Evolutionary conservation across 2,113 vertebrate species (phyloP).

Genomic region (Colistium nudipinnis): DNA sequence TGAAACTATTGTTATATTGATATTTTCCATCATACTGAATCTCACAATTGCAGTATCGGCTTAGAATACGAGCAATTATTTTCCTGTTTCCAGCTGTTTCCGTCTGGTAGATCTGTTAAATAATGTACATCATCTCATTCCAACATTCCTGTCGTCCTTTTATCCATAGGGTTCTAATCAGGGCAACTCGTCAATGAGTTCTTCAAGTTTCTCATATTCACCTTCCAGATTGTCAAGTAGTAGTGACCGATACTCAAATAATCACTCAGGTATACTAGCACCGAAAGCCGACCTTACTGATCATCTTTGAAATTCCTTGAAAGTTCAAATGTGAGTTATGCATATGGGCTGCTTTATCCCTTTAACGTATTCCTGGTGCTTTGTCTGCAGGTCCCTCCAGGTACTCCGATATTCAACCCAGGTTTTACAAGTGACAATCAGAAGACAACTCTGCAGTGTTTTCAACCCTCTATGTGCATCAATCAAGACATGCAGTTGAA

Average conservation of each 20-base stretch:
- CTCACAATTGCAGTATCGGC: background rate
- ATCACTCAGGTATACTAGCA: slow-evolving; percentile 35
- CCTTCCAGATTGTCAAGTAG: slow-evolving; percentile 44
- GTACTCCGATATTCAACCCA: slow-evolving; percentile 51
- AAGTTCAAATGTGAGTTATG: background rate
- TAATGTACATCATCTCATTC: background rate
- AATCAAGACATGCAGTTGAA: background rate
- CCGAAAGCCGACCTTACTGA: no score
- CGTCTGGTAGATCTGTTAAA: background rate
- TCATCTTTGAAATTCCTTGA: background rate
- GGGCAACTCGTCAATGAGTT: slow-evolving; percentile 53
- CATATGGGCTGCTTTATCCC: background rate
- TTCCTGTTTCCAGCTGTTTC: no score
- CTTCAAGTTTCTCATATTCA: slow-evolving; percentile 60
- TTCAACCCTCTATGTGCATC: slow-evolving; percentile 1
- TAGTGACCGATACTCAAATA: slow-evolving; percentile 61
- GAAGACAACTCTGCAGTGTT: background rate
- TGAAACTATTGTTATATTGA: background rate
- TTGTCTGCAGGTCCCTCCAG: slow-evolving; percentile 68
- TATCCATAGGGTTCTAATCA: slow-evolving; percentile 61
- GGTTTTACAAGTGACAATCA: slow-evolving; percentile 73
- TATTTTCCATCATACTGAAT: background rate
- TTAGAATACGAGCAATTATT: background rate
- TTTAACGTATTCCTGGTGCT: background rate
- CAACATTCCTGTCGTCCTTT: background rate